Base-by-base conservation (phyloP, 92 coral and sea anemone genomes). In the Actinernus sp. region DNA sequence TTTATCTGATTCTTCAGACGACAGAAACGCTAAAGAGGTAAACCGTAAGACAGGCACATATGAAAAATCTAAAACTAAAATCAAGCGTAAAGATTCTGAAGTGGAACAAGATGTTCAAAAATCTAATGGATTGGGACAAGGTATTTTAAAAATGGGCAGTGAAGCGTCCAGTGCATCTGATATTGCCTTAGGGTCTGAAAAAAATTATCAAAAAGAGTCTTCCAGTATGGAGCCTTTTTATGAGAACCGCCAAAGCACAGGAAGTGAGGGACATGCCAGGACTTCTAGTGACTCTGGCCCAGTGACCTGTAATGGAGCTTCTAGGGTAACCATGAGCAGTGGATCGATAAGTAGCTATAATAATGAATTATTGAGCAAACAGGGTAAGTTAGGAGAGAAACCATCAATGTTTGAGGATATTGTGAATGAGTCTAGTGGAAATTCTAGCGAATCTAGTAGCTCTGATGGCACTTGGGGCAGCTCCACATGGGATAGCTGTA, bases 361-460 rank as follows among this genome's bases (percentile, higher is more conserved):
- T 23, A 66, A 70, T 21, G 36, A 59, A 65, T 59, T 59, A 12
- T 58, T 48, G 13, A 65, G 72, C 47, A 23, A 40, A 49, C 60
- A 58, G 3, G 59, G 44, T 21, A 55, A 32, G 21, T 65, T 70
- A 3, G 78, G 48, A 24, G 78, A 70, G 30, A 26, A 24, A 17
- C 57, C 78, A 24, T 55, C 75, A 23, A 27, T 70, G 31, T 70
- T 70, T 57, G 69, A 74, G 31, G 63, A 57, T 8, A 46, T 55
- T 29, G 8, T 56, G 29, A 46, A 58, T 27, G 96, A 85, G 38
- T 58, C 85, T 17, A 86, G 92, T 48, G 92, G 87, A 34, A 68
- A 77, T 3, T 73, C 96, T 10, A 58, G 24, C 34, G 59, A 54
- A 17, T 59, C 73, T 14, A 65, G 38, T 53, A 68, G 62, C 17